A percentile compares a stretch with the other conserved stretches of the same genome.
Conservation (phyloP, 1,140 invertebrate genomes). For the Ceratina japonica region DNA sequence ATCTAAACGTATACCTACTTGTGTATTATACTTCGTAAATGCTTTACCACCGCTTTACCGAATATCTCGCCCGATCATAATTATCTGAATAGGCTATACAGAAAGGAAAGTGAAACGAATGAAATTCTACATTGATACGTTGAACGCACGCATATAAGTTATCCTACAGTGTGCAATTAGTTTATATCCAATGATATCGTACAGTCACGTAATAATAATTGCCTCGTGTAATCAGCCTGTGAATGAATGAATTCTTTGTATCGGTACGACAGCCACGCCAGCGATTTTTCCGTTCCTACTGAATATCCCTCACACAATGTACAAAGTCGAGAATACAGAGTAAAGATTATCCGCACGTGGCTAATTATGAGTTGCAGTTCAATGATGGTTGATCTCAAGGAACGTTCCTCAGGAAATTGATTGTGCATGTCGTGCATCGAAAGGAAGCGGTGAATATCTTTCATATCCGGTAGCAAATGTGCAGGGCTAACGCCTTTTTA, state of each 20-base stretch:
- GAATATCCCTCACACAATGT: slow-evolving; percentile 32
- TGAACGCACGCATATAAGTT: not conserved
- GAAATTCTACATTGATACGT: not conserved
- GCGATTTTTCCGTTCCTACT: slow-evolving; percentile 28
- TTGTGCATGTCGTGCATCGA: not conserved
- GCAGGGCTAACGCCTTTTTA: too few species aligned
- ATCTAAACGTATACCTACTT: too few species aligned
- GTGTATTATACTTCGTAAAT: too few species aligned
- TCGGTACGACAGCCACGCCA: not conserved
- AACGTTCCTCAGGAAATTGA: not conserved
- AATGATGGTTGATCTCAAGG: not conserved
- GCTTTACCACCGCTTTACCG: too few species aligned
- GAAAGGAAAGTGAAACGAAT: not conserved
- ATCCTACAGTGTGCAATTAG: slow-evolving; percentile 31
- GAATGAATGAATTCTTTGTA: slow-evolving; percentile 62
- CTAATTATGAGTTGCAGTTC: slow-evolving; percentile 32
- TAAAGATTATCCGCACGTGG: slow-evolving; percentile 41
- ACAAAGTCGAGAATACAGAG: slow-evolving; percentile 48
- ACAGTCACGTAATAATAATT: slow-evolving; percentile 54
- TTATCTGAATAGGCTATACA: too few species aligned
- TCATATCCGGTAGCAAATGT: too few species aligned
- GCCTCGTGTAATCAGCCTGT: slow-evolving; percentile 47
- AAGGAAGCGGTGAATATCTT: not conserved
- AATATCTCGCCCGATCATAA: too few species aligned
- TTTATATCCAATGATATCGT: slow-evolving; percentile 33